Conservation (phyloP, 2,797 vertebrate species). For the Hirundo rustica region DNA sequence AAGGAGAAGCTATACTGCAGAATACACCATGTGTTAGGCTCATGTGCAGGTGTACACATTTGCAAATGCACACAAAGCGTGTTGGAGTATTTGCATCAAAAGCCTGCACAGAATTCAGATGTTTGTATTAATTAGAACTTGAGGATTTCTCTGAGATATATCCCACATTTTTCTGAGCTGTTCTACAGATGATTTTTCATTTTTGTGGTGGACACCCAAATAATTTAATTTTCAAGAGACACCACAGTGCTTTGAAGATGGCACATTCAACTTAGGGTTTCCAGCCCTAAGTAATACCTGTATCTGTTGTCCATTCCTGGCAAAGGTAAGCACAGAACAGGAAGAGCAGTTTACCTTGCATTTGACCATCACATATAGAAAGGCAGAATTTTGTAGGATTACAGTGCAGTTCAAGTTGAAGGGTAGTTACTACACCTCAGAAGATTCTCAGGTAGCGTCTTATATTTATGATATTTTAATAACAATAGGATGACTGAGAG, state of each 20-base stretch:
- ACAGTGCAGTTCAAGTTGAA: background rate
- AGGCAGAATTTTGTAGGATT: background rate
- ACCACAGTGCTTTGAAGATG: rapidly evolving
- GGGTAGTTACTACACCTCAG: background rate
- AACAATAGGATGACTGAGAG: background rate
- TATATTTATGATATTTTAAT: background rate
- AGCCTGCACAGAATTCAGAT: background rate
- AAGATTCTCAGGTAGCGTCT: background rate
- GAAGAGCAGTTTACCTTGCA: background rate
- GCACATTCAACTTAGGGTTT: background rate
- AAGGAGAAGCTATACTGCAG: background rate
- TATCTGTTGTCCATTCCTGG: background rate
- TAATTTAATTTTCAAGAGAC: background rate
- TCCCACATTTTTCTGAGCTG: background rate
- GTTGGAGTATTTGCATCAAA: background rate
- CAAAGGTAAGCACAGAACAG: background rate
- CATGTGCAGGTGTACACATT: background rate
- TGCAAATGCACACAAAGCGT: background rate
- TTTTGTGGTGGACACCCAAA: background rate
- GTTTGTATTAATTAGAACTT: background rate
- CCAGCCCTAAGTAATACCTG: background rate
- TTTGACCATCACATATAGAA: background rate
- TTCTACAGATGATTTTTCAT: background rate
- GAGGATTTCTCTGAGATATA: background rate
- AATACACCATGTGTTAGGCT: background rate